These are phyloP conservation scores for Taphrorychus bicolor DNA, from an alignment of 2,888 invertebrate genomes.

Conservation along the genomic window DNA sequence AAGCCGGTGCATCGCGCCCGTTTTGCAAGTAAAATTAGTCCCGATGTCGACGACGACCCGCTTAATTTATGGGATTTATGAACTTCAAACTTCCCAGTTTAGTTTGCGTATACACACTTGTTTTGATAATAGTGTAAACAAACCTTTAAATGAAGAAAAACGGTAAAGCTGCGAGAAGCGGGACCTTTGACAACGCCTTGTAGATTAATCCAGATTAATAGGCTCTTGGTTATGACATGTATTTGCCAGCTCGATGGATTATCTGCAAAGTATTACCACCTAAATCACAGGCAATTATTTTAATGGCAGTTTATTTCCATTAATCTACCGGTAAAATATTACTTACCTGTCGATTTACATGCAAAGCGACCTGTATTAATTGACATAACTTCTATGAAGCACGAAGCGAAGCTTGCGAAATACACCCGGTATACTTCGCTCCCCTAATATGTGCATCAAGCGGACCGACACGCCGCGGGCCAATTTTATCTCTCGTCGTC, in stretches of 20 bases:
- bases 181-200: too few species aligned
- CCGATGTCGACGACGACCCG: slow-evolving; percentile 35
- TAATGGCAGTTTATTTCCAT: slow-evolving; percentile 35
- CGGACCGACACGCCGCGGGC: slow-evolving; percentile 25
- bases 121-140: slow-evolving; percentile 2
- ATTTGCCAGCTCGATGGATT: background rate
- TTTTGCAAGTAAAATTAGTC: slow-evolving; percentile 61
- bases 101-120: slow-evolving; percentile 30
- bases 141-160: background rate
- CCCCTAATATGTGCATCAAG: background rate
- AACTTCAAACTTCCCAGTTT: slow-evolving; percentile 56
- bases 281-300: slow-evolving; percentile 32
- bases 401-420: background rate
- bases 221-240: background rate
- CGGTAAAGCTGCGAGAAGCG: background rate
- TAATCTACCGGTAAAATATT: slow-evolving; percentile 40
- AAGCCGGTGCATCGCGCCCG: slow-evolving; percentile 55
- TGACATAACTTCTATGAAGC: background rate
- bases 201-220: slow-evolving; percentile 4
- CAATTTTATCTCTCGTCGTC: slow-evolving; percentile 48
- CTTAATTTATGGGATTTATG: slow-evolving; percentile 62
- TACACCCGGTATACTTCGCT: slow-evolving; percentile 12
- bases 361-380: slow-evolving; percentile 36
- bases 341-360: slow-evolving; percentile 38
- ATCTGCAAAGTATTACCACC: slow-evolving; percentile 11